These are phyloP conservation scores for Prionailurus viverrinus DNA, from an alignment of 2,113 vertebrate genomes.

Conservation along the genomic window DNA sequence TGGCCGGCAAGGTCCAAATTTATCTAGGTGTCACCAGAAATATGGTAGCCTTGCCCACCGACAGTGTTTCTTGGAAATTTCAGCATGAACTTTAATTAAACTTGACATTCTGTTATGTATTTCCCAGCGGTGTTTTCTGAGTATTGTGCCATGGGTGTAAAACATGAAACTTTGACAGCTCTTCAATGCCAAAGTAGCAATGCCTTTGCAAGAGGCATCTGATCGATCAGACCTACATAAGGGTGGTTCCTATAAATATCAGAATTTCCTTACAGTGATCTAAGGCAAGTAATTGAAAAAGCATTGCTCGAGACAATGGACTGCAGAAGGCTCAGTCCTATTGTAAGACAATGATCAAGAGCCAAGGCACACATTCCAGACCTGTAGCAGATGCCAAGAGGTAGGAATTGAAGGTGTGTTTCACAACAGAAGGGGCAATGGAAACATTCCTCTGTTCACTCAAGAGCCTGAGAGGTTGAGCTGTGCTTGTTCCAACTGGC, in stretches of 20 bases:
- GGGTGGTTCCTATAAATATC: background rate
- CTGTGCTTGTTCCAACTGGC: background rate
- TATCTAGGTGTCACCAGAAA: background rate
- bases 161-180: background rate
- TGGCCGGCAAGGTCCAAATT: background rate
- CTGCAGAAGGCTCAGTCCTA: too few relatives aligned
- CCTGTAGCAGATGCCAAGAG: background rate
- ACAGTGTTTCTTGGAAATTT: background rate
- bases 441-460: background rate
- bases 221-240: background rate
- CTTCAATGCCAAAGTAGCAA: background rate
- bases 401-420: background rate
- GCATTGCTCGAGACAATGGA: background rate
- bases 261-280: background rate
- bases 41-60: background rate
- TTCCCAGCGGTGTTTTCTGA: slow-evolving; percentile 20
- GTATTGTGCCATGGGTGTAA: background rate
- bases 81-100: background rate
- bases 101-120: background rate
- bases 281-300: background rate
- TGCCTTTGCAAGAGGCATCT: background rate
- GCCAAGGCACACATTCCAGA: background rate
- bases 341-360: rapidly evolving
- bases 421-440: background rate
- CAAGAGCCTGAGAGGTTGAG: too few relatives aligned